These are phyloP conservation scores for Beris morrisii DNA, from an alignment of 2,888 invertebrate genomes.

Conservation along the genomic window DNA sequence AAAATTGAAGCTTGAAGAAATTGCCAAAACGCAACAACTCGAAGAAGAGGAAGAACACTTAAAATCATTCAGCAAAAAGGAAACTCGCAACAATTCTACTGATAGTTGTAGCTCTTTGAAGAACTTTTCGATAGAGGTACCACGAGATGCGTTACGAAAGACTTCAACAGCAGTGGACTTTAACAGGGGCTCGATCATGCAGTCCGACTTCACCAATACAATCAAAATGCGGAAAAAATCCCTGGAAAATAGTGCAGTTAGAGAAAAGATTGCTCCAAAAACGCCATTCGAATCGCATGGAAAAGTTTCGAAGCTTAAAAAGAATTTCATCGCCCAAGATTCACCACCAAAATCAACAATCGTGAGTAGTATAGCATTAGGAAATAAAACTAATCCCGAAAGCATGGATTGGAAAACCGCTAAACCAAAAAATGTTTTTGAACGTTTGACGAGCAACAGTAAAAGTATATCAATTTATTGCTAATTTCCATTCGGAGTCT, in stretches of 20 bases:
- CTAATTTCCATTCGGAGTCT: not conserved
- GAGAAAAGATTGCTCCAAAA: conserved; percentile 49
- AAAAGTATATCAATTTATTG: conserved; percentile 42
- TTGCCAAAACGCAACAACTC: conserved; percentile 45
- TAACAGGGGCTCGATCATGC: conserved; percentile 50
- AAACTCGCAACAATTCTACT: not conserved
- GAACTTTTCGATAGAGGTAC: conserved; percentile 32
- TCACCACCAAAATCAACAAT: conserved; percentile 30
- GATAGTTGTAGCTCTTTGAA: conserved; percentile 15
- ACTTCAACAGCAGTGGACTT: conserved; percentile 3
- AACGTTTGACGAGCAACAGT: conserved; percentile 45
- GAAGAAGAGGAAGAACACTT: conserved; percentile 15
- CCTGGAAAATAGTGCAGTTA: conserved; percentile 50
- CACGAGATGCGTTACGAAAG: conserved; percentile 24
- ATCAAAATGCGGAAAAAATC: conserved; percentile 56
- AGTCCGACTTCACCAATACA: conserved; percentile 55
- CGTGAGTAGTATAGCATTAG: conserved; percentile 42
- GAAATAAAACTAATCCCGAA: conserved; percentile 20
- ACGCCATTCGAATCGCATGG: conserved; percentile 46
- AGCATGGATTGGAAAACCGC: conserved; percentile 28
- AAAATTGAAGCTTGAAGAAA: conserved; percentile 52
- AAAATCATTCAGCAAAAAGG: no score
- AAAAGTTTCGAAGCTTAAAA: conserved; percentile 54
- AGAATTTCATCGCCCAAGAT: conserved; percentile 44
- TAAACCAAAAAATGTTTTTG: conserved; percentile 43